Base-by-base conservation (phyloP, 1,140 invertebrate species). In the Semibalanus balanoides region DNA sequence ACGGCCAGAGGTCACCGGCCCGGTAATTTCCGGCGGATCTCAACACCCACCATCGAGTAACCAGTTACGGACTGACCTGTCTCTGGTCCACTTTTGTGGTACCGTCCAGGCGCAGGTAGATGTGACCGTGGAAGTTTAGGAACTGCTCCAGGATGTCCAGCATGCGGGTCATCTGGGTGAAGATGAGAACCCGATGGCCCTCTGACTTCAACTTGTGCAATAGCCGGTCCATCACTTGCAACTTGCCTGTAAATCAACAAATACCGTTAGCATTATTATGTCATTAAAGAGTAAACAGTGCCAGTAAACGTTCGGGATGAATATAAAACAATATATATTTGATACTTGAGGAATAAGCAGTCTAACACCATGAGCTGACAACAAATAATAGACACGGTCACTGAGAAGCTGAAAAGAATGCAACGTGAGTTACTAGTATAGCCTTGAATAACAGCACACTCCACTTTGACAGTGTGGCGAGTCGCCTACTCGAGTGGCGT, bases 151-250 rank as follows among this genome's bases (percentile, higher is more conserved):
- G 86, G 73, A 99, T 94, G 84, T 99, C 97, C 78, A 99, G 86
- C 95, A 99, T 99, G 82, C 93, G 90, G 11, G 98, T 98, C 98
- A 99, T 99, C 87, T 99, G 98, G n/a, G 98, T 99, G 84, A 99
- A 99, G 78, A 99, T 97, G 0, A 99, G 86, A 73, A 95, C 96
- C 78, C 97, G 87, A 84, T 99, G 97, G 76, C 88, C 88, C n/a
- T 88, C 93, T 9, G 84, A 83, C 83, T 96, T 97, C 17, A 99
- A 83, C 79, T 91, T 87, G 73, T 94, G 87, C 76, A 99, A 85
- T 72, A 99, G 85, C 74, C 86, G 85, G 85, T 94, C 92, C 77
- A 99, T 85, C 0, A 91, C 86, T 82, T 90, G 89, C 19, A 90
- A 82, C 81, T 90, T 90, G 30, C 86, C 86, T 86, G 75, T 0